Percentiles rank a stretch among this genome's conserved stretches.
Conservation (phyloP, 2,888 invertebrate genomes). For the Drosophila falleni region DNA sequence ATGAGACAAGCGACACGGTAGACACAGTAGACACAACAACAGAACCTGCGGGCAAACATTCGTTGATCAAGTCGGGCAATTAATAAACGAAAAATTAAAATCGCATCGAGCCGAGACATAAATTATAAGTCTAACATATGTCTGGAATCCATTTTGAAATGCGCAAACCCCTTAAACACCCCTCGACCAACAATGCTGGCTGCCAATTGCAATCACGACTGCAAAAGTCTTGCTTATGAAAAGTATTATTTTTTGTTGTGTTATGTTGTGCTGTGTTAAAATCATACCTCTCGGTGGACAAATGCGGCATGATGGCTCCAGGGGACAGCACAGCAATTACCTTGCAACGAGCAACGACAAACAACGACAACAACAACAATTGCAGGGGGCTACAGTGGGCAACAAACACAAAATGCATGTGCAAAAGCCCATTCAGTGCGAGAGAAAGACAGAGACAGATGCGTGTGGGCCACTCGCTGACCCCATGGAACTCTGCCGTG, state of each 20-base stretch:
- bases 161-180: constrained; percentile 13
- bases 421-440: constrained; percentile 32
- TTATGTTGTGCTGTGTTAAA: constrained; percentile 53
- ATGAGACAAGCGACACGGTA: constrained; percentile 16
- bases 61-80: constrained; percentile 62
- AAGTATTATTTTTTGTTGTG: constrained; percentile 23
- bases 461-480: constrained; percentile 78
- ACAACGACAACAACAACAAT: constrained; percentile 7
- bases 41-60: constrained; percentile 58
- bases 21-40: too few species aligned
- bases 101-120: constrained; percentile 60
- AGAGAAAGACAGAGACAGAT: constrained; percentile 45
- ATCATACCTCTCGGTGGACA: constrained; percentile 76
- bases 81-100: constrained; percentile 72
- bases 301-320: constrained; percentile 80
- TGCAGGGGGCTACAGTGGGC: not conserved
- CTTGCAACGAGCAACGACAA: constrained; percentile 53
- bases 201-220: constrained; percentile 81
- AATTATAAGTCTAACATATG: constrained; percentile 79
- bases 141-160: constrained; percentile 49
- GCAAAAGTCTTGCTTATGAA: constrained; percentile 40
- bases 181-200: constrained; percentile 13
- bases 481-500: constrained; percentile 73
- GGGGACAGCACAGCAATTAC: constrained; percentile 77
- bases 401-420: constrained; percentile 26